Evolutionary conservation across 2,888 invertebrate species (phyloP).

Genomic region (Lacanobia oleracea): DNA sequence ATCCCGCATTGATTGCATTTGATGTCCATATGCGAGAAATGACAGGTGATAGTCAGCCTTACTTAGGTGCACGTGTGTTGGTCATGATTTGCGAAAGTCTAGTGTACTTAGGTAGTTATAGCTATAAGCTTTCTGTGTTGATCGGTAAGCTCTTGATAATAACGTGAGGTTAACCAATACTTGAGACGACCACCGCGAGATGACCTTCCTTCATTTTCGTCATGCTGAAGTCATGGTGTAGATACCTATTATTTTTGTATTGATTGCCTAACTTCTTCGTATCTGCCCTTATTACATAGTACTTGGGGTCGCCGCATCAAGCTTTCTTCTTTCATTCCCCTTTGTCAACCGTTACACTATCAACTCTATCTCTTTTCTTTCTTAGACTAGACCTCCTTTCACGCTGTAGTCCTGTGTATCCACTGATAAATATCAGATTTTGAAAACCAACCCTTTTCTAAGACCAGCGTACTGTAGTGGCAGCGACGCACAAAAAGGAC

Average conservation of each 20-base stretch:
- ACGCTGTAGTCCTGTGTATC: too few species aligned
- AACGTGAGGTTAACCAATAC: not conserved
- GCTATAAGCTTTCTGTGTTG: not conserved
- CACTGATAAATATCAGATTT: not conserved
- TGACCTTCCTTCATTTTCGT: too few species aligned
- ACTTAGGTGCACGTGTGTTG: not conserved
- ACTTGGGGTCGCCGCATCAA: not conserved
- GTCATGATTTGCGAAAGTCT: constrained; percentile 31
- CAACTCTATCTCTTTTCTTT: not conserved
- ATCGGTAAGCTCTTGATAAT: not conserved
- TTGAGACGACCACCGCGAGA: not conserved
- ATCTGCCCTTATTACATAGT: not conserved
- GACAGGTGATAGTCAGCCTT: constrained; percentile 12
- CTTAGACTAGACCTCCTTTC: too few species aligned
- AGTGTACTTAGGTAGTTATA: not conserved
- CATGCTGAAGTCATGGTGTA: too few species aligned
- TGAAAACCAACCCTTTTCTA: too few species aligned
- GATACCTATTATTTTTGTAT: too few species aligned
- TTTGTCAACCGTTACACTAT: not conserved
- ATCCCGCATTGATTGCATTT: constrained; percentile 36
- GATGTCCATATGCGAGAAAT: constrained; percentile 15
- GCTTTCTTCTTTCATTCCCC: not conserved
- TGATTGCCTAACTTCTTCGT: too few species aligned
- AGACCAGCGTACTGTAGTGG: too few species aligned
- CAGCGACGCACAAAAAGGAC: too few species aligned